Evolutionary conservation across 1,140 invertebrate genomes (phyloP), one percentile per base, ranked within the genome.

Genomic region (Trichoplusia ni): DNA sequence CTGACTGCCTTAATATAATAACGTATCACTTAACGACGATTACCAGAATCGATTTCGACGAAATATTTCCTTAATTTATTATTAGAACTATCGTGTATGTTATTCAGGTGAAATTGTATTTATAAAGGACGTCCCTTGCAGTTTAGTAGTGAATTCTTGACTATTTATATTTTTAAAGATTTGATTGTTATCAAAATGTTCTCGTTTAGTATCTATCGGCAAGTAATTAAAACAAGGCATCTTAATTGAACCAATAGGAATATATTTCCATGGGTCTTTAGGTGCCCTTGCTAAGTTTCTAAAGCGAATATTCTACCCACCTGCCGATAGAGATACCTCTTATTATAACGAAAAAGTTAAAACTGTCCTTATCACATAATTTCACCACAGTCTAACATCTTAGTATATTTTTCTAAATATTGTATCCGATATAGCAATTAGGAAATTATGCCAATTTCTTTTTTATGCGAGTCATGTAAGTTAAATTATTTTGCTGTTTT

Each of bases 401-500:
- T 49, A 49, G 21, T 25, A 25, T 51, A 51, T 35, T 40, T 35
- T 9, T n/a, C 2, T 40, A 14, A 51, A 63, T 53, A 40, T 44
- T 58, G 33, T 58, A 51, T 65, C 53, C 33, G 44, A 65, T 58
- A 67, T 67, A 61, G 56, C 47, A 47, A 60, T 46, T 38, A 37
- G 21, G 37, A 16, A 54, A 44, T 58, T 58, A 42, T 44, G 16
- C 40, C 13, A 46, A 44, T 60, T 44, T 31, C 14, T 29, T 60
- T 18, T 23, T 9, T 42, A 53, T 60, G 29, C 18, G 31, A 44
- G 33, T 58, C 51, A 38, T 38, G 31, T 56, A 49, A 59, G 49
- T 3, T 49, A 62, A 33, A 31, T 58, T 42, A 40, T 64, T 42
- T 44, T 53, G 49, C 62, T 66, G 64, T 65, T 71, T 66, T 63